These are phyloP conservation scores for Cossypha caffra DNA, from an alignment of 2,797 vertebrate genomes.

Conservation along the genomic window DNA sequence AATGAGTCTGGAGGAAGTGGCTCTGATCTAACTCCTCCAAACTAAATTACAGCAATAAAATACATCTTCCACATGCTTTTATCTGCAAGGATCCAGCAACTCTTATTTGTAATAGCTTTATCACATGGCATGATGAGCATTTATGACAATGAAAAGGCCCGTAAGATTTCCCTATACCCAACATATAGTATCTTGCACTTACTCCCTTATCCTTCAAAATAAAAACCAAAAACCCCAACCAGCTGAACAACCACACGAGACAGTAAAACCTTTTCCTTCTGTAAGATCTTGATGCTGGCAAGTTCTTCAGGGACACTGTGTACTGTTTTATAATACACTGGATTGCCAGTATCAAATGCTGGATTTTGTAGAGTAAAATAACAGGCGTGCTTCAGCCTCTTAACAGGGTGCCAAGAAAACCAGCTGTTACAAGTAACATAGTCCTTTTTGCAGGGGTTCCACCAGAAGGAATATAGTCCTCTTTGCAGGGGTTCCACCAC, in stretches of 20 bases:
- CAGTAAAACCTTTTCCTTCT: neutral
- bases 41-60: constrained; percentile 27
- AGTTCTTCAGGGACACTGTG: neutral
- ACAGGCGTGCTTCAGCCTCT: neutral
- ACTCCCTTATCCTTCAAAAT: neutral
- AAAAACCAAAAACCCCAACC: neutral
- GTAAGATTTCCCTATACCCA: neutral
- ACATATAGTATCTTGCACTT: neutral
- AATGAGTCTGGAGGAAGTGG: neutral
- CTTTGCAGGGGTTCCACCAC: neutral
- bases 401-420: neutral
- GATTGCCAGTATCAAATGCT: neutral
- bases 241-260: fast-evolving
- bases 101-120: neutral
- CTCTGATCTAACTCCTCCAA: neutral
- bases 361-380: neutral
- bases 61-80: neutral
- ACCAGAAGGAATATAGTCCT: neutral
- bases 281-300: neutral
- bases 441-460: neutral
- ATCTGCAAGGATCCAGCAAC: neutral
- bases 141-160: neutral
- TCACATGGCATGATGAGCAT: neutral
- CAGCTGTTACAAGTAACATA: neutral
- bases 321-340: neutral